A percentile compares a stretch with the other conserved stretches of the same genome.
Evolutionary conservation across 1,140 invertebrate genomes (phyloP).

Genomic region (Meteorus sp.): DNA sequence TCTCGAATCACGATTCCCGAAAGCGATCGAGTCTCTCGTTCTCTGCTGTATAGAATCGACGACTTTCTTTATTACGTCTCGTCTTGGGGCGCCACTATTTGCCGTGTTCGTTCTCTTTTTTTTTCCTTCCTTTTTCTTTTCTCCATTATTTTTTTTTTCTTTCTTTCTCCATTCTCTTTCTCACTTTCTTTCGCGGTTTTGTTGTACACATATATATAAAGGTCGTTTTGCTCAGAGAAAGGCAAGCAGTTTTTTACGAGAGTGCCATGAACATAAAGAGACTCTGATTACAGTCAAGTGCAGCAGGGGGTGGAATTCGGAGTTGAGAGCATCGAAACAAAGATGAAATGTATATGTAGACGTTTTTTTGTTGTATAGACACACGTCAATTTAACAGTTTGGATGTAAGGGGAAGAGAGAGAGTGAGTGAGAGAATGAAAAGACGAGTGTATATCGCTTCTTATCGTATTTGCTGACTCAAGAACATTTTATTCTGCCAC

Average conservation of each 20-base stretch:
- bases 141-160: not conserved
- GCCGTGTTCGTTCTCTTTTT: not conserved
- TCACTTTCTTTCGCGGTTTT: not conserved
- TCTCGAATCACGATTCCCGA: slow-evolving; percentile 22
- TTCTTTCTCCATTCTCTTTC: not conserved
- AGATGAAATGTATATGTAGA: not conserved
- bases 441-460: too few species aligned
- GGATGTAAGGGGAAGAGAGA: too few species aligned
- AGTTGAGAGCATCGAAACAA: not conserved
- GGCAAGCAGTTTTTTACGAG: slow-evolving; percentile 15
- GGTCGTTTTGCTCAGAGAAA: not conserved
- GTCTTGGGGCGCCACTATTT: slow-evolving; percentile 17
- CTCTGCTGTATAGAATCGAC: slow-evolving; percentile 21
- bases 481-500: slow-evolving; percentile 9
- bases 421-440: not conserved
- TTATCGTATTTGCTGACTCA: slow-evolving; percentile 5
- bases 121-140: not conserved
- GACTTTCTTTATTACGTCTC: slow-evolving; percentile 27
- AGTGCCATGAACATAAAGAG: not conserved
- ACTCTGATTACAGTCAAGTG: not conserved
- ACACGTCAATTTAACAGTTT: too few species aligned
- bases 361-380: too few species aligned
- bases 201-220: not conserved
- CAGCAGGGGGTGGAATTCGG: not conserved
- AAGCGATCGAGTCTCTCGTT: slow-evolving; percentile 21